phyloP scores from a whole-genome alignment of 1,140 invertebrate species.

The Lamellibrachia luymesi region DNA sequence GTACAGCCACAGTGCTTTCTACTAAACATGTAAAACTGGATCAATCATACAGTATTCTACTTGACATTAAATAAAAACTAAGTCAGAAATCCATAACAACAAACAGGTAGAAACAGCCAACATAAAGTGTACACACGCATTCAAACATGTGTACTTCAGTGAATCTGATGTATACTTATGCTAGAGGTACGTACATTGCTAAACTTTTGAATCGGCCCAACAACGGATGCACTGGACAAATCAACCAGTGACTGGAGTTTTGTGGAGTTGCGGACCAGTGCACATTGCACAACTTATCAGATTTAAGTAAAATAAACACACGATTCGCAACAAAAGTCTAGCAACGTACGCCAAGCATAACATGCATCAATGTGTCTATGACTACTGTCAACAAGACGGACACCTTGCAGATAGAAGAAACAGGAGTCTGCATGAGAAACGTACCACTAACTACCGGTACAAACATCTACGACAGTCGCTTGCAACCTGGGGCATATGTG shows the following conservation, averaged over 20 bases:
- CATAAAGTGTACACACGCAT: not conserved
- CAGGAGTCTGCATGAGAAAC: not conserved
- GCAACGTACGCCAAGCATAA: not conserved
- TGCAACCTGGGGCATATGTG: not conserved
- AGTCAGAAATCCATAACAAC: not conserved
- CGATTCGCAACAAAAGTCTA: too few relatives aligned
- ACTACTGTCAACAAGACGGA: not conserved
- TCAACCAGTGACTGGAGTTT: too few relatives aligned
- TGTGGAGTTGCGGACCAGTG: too few relatives aligned
- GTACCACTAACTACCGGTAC: not conserved
- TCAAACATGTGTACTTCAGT: not conserved
- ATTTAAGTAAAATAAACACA: too few relatives aligned
- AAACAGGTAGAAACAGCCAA: too few relatives aligned
- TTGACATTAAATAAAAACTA: not conserved
- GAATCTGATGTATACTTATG: not conserved
- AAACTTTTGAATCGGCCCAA: too few relatives aligned
- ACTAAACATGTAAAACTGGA: too few relatives aligned
- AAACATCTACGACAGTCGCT: not conserved
- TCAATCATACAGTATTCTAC: too few relatives aligned
- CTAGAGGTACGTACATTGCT: too few relatives aligned
- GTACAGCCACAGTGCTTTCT: too few relatives aligned
- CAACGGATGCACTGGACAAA: too few relatives aligned
- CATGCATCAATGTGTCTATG: not conserved
- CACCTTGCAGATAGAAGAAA: not conserved
- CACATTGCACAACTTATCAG: too few relatives aligned